A percentile compares a stretch with the other conserved stretches of the same genome.
phyloP scores from a whole-genome alignment of 2,888 invertebrate species.

The Mesorhabditis spiculigera region DNA sequence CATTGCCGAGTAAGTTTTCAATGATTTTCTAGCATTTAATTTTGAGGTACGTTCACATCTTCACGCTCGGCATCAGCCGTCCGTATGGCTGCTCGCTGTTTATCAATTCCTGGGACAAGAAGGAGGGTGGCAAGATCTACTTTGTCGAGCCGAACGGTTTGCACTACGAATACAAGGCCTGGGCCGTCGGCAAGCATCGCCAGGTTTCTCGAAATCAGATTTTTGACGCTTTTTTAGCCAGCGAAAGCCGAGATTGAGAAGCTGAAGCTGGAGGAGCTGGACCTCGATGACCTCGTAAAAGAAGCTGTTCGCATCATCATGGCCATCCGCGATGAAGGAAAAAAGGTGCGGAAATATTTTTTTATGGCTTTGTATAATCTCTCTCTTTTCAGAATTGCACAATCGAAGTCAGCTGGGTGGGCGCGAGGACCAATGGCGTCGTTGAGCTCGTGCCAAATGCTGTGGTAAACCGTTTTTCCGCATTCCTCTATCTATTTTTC shows the following conservation, averaged over 20 bases:
- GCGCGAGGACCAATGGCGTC: constrained; percentile 50
- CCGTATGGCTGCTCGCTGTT: constrained; percentile 93
- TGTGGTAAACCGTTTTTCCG: neutral
- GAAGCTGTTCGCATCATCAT: constrained; percentile 56
- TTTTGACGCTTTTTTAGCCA: neutral
- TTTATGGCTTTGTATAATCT: neutral
- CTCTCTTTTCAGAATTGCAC: constrained; percentile 38
- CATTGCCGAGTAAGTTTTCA: neutral
- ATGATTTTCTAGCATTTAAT: no score
- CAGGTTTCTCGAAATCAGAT: constrained; percentile 72
- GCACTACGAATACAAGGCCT: constrained; percentile 90
- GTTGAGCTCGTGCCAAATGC: constrained; percentile 34
- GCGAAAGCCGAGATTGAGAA: constrained; percentile 90
- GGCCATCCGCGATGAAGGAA: constrained; percentile 71
- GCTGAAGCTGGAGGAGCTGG: constrained; percentile 67
- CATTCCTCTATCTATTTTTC: neutral
- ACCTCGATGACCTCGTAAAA: constrained; percentile 49
- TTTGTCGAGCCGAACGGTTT: constrained; percentile 96
- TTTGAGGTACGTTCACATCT: constrained; percentile 83
- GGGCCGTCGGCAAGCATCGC: constrained; percentile 96
- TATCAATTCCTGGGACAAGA: constrained; percentile 67
- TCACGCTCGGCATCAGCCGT: constrained; percentile 95
- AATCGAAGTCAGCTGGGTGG: constrained; percentile 58
- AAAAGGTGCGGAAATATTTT: constrained; percentile 68
- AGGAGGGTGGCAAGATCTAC: constrained; percentile 70